These are phyloP conservation scores for Engystomops pustulosus DNA, from an alignment of 2,113 vertebrate genomes.

Conservation along the genomic window DNA sequence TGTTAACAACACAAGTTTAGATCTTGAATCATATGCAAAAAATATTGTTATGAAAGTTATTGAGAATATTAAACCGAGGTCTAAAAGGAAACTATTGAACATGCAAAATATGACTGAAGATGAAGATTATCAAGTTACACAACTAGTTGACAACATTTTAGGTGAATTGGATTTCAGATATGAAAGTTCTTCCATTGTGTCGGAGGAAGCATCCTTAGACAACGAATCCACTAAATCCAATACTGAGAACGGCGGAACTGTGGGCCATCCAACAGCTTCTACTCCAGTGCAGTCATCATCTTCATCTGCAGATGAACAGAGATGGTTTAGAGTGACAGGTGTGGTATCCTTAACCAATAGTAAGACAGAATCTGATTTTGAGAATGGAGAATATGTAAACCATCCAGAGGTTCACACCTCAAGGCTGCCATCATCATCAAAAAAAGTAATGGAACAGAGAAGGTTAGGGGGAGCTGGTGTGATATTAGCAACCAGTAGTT, in stretches of 20 bases:
- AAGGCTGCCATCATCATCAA: neutral
- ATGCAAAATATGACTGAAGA: neutral
- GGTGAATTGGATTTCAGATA: neutral
- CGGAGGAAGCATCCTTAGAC: neutral
- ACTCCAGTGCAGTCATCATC: neutral
- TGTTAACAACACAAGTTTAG: neutral
- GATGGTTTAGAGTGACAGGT: neutral
- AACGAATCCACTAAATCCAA: neutral
- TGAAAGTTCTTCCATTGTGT: neutral
- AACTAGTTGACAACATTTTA: neutral
- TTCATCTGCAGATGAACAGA: neutral
- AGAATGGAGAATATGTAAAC: neutral
- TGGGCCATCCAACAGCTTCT: neutral
- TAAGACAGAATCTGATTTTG: neutral
- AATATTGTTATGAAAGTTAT: neutral
- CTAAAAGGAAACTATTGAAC: neutral
- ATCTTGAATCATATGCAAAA: neutral
- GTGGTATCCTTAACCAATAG: neutral
- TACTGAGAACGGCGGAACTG: neutral
- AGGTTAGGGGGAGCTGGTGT: neutral
- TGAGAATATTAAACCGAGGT: neutral
- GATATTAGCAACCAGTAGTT: neutral
- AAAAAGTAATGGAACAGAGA: neutral
- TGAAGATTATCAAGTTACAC: neutral
- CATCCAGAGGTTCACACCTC: neutral